Base-by-base conservation (phyloP, 2,888 invertebrate species). In the Cataglyphis altisquamis region DNA sequence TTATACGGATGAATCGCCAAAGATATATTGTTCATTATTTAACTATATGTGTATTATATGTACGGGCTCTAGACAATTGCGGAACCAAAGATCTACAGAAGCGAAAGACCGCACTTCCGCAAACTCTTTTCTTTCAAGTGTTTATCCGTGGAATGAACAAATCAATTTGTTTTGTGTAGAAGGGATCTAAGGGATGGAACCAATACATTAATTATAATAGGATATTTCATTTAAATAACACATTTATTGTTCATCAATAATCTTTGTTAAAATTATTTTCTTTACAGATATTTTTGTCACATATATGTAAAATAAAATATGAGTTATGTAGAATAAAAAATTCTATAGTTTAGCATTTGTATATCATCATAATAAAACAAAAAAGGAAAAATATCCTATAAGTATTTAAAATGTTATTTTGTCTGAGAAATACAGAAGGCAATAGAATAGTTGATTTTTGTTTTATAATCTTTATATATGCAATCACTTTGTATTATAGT, bases 1-100 rank as follows among this genome's bases (percentile, higher is more conserved):
- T 77, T 60, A 57, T 66, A 57, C 36, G 62, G 60, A 80, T 80
- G n/a, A 25, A 72, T 32, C 15, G 72, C 32, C 12, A 60, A 72
- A 18, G 32, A 70, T 32, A 75, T 9, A 52, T 21, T 21, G 36
- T 70, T 70, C 45, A 70, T 78, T 78, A 78, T 36, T 60, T 45
- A 45, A 70, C 8, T 41, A 21, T 68, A 21, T 15, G 10, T 41
- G 25, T 45, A 45, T 15, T 12, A n/a, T 36, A 6, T 36, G 6
- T 36, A 36, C 8, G 25, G 4, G 15, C 21, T 57, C n/a, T 12
- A 29, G 25, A 57, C 57, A 78, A 21, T 70, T 78, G 45, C 21
- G 32, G 32, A 60, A 57, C n/a, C 55, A 41, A 36, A 29, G 57
- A 66, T 66, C 10, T 55, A 55, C 29, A 21, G 41, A 57, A 41